phyloP scores from a whole-genome alignment of 1,140 invertebrate genomes.

The Vanessa tameamea region DNA sequence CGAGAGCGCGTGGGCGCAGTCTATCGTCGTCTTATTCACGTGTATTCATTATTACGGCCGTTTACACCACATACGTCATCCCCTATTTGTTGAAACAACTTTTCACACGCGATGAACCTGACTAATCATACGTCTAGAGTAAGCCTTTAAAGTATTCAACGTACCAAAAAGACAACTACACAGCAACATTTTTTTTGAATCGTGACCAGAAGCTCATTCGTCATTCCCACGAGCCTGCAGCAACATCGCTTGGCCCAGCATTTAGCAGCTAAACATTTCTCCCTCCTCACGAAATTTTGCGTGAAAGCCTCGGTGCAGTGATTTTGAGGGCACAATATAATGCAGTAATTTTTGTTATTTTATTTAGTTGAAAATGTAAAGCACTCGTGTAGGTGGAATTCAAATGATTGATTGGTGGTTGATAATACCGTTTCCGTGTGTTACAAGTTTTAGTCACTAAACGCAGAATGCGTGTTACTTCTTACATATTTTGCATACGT shows the following conservation, averaged over 20 bases:
- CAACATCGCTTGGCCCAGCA: background rate
- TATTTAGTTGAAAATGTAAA: background rate
- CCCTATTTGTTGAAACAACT: constrained; percentile 17
- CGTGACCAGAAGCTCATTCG: background rate
- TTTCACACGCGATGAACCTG: constrained; percentile 16
- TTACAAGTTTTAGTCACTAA: background rate
- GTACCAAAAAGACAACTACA: background rate
- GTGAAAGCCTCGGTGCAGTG: background rate
- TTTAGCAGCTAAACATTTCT: background rate
- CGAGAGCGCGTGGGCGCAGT: constrained; percentile 48
- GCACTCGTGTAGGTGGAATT: background rate
- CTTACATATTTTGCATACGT: background rate
- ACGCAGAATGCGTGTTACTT: background rate
- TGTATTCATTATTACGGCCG: constrained; percentile 49
- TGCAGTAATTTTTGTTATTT: background rate
- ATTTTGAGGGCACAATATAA: constrained; percentile 2
- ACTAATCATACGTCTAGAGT: background rate
- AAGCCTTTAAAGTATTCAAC: background rate
- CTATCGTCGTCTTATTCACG: constrained; percentile 52
- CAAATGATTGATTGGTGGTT: background rate
- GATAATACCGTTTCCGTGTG: background rate
- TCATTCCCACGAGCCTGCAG: constrained; percentile 11
- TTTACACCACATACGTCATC: constrained; percentile 44
- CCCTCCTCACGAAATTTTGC: constrained; percentile 2
- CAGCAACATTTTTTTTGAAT: background rate